Evolutionary conservation across 2,797 vertebrate species (phyloP).

Genomic region (Clarias pachynema): DNA sequence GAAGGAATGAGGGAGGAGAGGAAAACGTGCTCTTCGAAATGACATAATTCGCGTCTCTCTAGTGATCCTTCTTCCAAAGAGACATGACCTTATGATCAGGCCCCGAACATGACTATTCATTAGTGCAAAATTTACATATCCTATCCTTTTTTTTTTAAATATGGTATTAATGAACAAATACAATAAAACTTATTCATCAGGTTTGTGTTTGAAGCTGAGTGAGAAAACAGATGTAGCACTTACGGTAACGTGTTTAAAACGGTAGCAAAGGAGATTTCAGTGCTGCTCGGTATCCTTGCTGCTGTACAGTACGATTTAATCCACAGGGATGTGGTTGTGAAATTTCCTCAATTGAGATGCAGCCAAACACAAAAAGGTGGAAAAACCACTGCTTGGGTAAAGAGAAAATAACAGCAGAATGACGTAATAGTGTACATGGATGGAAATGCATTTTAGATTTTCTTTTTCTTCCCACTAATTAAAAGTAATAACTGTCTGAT

Average conservation of each 20-base stretch:
- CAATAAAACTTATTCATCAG: background rate
- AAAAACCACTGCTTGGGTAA: background rate
- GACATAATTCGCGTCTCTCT: background rate
- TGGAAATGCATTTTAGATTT: background rate
- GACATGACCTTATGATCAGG: background rate
- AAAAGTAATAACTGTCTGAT: background rate
- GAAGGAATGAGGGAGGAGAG: background rate
- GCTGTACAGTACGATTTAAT: background rate
- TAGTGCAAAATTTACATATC: background rate
- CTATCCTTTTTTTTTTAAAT: too few species aligned
- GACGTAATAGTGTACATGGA: background rate
- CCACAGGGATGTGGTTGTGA: background rate
- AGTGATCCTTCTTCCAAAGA: background rate
- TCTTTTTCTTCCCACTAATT: background rate
- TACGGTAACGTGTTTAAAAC: background rate
- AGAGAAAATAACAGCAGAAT: background rate
- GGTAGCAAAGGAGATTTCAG: background rate
- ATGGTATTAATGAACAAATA: background rate
- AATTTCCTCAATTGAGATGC: background rate
- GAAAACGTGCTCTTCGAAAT: background rate
- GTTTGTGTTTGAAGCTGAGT: background rate
- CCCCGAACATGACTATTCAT: background rate
- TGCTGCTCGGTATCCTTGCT: background rate
- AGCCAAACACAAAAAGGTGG: background rate
- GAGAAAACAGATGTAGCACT: background rate